These are phyloP conservation scores for Camponotus vicinus DNA, from an alignment of 1,140 invertebrate species.

Conservation along the genomic window DNA sequence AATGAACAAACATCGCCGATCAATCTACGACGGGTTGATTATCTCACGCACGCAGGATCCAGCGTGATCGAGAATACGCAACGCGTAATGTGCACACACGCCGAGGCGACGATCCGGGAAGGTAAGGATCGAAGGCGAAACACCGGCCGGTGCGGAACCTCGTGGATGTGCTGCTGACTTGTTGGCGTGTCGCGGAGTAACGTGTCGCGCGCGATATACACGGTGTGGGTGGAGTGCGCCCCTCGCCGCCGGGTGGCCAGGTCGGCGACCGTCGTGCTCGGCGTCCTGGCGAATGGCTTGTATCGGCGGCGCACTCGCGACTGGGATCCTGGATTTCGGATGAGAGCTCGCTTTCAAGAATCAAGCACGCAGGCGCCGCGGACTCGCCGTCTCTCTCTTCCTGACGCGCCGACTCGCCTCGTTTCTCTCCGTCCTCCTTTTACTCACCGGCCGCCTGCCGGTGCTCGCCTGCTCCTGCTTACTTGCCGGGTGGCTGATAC, in stretches of 20 bases:
- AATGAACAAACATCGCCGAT: background rate
- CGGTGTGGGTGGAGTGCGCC: conserved; percentile 62
- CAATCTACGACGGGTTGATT: background rate
- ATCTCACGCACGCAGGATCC: background rate
- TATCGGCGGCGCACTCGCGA: conserved; percentile 76
- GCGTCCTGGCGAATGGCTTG: conserved; percentile 63
- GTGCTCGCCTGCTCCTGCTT: conserved; percentile 52
- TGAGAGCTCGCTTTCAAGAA: conserved; percentile 67
- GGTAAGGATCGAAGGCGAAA: background rate
- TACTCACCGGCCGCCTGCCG: background rate
- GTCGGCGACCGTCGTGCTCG: conserved; percentile 66
- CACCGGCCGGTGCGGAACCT: conserved; percentile 49
- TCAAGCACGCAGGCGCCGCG: conserved; percentile 69
- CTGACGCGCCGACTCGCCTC: conserved; percentile 30
- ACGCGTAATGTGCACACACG: background rate
- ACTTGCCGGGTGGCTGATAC: conserved; percentile 28
- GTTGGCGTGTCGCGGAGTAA: conserved; percentile 39
- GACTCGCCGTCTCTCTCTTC: conserved; percentile 27
- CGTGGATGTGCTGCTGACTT: conserved; percentile 52
- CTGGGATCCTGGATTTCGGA: conserved; percentile 75
- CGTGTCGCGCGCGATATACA: conserved; percentile 12
- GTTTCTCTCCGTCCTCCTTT: conserved; percentile 29
- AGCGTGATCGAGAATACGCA: background rate
- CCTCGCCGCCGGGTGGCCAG: conserved; percentile 68
- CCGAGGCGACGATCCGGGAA: background rate